Percentiles rank a stretch among this genome's conserved stretches.
phyloP scores from a whole-genome alignment of 2,888 invertebrate species.

The Chymomyza procnemis region DNA sequence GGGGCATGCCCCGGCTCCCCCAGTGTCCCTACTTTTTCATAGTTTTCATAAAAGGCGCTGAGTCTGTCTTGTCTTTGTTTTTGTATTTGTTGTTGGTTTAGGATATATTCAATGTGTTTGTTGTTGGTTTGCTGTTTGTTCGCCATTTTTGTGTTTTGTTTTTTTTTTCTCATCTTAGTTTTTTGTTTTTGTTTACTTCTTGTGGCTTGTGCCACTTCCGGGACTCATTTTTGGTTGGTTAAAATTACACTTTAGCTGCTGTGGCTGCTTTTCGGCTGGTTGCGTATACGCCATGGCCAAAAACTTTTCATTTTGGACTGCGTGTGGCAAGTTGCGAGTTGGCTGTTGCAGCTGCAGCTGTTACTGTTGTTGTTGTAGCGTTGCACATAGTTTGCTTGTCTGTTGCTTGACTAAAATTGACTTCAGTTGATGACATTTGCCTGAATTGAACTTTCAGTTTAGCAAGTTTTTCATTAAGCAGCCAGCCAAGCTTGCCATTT shows the following conservation, averaged over 20 bases:
- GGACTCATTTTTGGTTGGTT: conserved; percentile 54
- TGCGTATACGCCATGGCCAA: conserved; percentile 7
- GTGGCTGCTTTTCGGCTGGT: conserved; percentile 9
- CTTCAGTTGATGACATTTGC: conserved; percentile 34
- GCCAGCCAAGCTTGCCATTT: conserved; percentile 26
- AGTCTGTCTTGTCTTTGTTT: conserved; percentile 13
- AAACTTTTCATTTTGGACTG: conserved; percentile 44
- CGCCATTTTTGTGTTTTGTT: conserved; percentile 36
- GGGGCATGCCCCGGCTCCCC: background rate
- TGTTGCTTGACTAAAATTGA: conserved; percentile 44
- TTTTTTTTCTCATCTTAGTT: too few species aligned
- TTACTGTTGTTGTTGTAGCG: conserved; percentile 44
- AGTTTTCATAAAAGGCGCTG: conserved; percentile 5
- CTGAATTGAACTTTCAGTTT: conserved; percentile 16
- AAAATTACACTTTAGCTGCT: conserved; percentile 40
- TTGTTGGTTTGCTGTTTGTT: conserved; percentile 27
- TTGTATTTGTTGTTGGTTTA: conserved; percentile 30
- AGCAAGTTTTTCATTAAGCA: conserved; percentile 58
- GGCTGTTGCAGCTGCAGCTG: conserved; percentile 1
- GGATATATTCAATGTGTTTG: conserved; percentile 10
- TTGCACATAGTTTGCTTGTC: conserved; percentile 15
- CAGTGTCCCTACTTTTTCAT: background rate
- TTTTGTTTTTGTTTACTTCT: conserved; percentile 23
- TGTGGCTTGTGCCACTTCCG: conserved; percentile 47
- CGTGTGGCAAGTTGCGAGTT: conserved; percentile 31